phyloP scores from a whole-genome alignment of 2,888 invertebrate genomes.

The Deroplatys truncata region DNA sequence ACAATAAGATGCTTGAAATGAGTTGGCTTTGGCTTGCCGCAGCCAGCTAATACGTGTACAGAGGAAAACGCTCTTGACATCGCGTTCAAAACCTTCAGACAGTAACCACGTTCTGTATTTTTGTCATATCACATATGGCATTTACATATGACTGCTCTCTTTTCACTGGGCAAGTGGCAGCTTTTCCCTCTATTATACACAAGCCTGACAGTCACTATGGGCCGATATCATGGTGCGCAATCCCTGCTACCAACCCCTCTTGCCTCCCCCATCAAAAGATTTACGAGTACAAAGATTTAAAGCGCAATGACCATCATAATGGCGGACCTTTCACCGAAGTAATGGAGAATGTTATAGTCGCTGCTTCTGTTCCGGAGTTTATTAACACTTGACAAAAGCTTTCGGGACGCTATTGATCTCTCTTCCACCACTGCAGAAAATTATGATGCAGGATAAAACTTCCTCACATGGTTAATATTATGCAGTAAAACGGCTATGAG shows the following conservation, averaged over 20 bases:
- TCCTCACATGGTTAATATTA: not conserved
- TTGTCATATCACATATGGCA: not conserved
- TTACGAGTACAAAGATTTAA: slow-evolving; percentile 25
- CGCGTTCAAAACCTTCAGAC: not conserved
- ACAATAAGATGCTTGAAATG: too few relatives aligned
- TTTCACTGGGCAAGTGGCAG: not conserved
- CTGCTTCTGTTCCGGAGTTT: slow-evolving; percentile 10
- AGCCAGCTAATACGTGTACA: not conserved
- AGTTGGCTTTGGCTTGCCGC: too few relatives aligned
- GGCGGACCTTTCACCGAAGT: slow-evolving; percentile 25
- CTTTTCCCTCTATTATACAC: not conserved
- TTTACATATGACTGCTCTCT: not conserved
- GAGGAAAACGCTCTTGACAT: too few relatives aligned
- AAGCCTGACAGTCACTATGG: not conserved
- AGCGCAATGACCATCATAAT: slow-evolving; percentile 25
- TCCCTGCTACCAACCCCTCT: not conserved
- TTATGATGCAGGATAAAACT: not conserved
- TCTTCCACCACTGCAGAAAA: not conserved
- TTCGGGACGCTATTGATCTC: not conserved
- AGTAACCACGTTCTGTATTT: not conserved
- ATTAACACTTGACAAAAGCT: slow-evolving; percentile 27
- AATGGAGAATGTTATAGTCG: slow-evolving; percentile 22
- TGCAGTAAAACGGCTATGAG: not conserved
- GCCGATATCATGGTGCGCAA: not conserved
- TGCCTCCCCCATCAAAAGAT: slow-evolving; percentile 3